Percentiles rank a stretch among this genome's conserved stretches.
Conservation (phyloP, 2,797 vertebrate species). For the Otolemur crassicaudatus region DNA sequence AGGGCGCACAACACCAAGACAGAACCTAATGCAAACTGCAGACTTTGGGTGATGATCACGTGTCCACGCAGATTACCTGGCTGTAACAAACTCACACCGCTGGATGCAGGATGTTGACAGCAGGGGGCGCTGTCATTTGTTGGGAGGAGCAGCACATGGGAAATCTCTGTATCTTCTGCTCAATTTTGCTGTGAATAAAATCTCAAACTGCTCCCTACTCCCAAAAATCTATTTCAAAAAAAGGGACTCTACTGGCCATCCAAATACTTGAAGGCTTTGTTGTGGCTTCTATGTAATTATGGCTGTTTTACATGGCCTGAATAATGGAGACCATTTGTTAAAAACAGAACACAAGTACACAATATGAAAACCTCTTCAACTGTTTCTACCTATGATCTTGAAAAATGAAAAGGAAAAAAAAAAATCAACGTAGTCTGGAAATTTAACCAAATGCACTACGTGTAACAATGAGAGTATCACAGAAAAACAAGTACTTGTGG, state of each 20-base stretch:
- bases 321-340: not conserved
- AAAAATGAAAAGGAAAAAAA: not conserved
- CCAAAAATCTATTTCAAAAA: not conserved
- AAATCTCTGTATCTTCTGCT: not conserved
- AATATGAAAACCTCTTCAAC: not conserved
- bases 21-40: not conserved
- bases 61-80: not conserved
- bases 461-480: not conserved
- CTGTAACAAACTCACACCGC: not conserved
- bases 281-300: not conserved
- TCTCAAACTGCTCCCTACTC: not conserved
- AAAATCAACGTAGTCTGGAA: not conserved
- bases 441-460: not conserved
- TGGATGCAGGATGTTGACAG: fast-evolving
- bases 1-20: not conserved
- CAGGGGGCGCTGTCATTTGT: fast-evolving
- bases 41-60: not conserved
- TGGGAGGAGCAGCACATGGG: not conserved
- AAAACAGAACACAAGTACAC: not conserved
- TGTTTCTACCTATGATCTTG: not conserved
- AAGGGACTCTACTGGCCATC: not conserved
- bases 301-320: not conserved
- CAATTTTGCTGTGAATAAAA: not conserved
- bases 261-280: not conserved
- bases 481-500: not conserved